Base-by-base conservation (phyloP, 2,888 invertebrate genomes). In the Andrena hattorfiana region DNA sequence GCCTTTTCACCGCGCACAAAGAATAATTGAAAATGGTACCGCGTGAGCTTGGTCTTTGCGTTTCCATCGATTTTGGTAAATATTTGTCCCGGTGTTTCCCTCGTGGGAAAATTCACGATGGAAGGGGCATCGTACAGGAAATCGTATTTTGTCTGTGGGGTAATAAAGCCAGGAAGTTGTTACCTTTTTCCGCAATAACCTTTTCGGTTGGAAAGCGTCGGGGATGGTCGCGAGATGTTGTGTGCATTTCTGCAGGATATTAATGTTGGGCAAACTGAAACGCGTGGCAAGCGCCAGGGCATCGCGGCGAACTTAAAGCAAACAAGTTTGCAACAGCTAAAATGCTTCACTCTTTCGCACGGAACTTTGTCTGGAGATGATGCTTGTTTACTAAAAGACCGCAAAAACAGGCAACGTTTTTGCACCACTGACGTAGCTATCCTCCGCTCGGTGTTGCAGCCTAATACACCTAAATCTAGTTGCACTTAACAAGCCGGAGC, bases 231-330 rank as follows among this genome's bases (percentile, higher is more conserved):
- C 60, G 73, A 56, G 56, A 70, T 77, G 73, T 49, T 77, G 81
- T 75, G 62, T 51, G 72, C 71, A 68, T 75, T 60, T 79, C 78
- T 48, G 63, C 60, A 68, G 71, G 83, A 84, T 84, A 83, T 84
- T 84, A 84, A 84, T 83, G 79, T 64, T 64, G 69, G 82, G 75
- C 68, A 84, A 84, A 84, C 68, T 78, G 78, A 75, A 84, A 51
- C 71, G 78, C 64, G 74, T 67, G 77, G 72, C 54, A 48, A 54
- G 49, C 35, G 49, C 49, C 28, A 26, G 70, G 42, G 79, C 66
- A 76, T 69, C 80, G 63, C 35, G 32, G 81, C 49, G 49, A 76
- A 84, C 60, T 84, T 75, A 66, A 71, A 68, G 75, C 74, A 78
- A 84, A 84, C 83, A 83, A 79, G 75, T 62, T 82, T 51, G 71